phyloP scores from a whole-genome alignment of 53 echinoderm and acorn worm species.

The Henricia sp. region DNA sequence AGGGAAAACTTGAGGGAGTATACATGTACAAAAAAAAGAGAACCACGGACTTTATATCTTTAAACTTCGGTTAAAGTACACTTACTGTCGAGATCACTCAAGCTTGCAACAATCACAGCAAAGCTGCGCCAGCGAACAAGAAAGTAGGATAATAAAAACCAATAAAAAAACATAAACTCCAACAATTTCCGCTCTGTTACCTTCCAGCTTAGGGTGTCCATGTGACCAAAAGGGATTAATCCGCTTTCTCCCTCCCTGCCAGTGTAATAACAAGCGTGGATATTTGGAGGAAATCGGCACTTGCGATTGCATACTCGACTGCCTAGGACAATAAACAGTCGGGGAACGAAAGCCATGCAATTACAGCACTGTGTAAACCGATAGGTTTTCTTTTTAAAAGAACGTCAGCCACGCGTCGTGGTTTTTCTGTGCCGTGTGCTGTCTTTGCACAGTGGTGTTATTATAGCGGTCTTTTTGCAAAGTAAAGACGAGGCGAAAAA shows the following conservation, averaged over 20 bases:
- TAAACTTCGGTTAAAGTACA: too few relatives aligned
- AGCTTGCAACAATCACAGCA: too few relatives aligned
- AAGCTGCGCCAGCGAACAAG: too few relatives aligned
- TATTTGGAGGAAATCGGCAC: neutral
- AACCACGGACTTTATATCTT: too few relatives aligned
- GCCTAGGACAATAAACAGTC: slow-evolving; percentile 50
- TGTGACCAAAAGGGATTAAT: slow-evolving; percentile 26
- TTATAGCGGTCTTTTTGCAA: slow-evolving; percentile 30
- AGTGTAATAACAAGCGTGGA: neutral
- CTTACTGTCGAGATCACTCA: slow-evolving; percentile 22
- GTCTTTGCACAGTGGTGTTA: slow-evolving; percentile 28
- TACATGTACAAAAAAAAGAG: too few relatives aligned
- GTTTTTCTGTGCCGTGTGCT: neutral
- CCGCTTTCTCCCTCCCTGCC: neutral
- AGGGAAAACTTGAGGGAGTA: too few relatives aligned
- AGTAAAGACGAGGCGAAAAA: slow-evolving; percentile 37
- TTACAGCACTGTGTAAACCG: slow-evolving; percentile 45
- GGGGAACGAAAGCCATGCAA: neutral
- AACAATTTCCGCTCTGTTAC: slow-evolving; percentile 16
- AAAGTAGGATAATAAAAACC: neutral
- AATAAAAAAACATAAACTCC: neutral
- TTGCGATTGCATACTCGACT: slow-evolving; percentile 17
- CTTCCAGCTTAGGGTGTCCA: neutral
- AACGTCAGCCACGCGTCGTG: neutral
- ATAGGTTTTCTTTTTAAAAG: neutral